Base-by-base conservation (phyloP, 2,113 vertebrate genomes). In the Speoplatyrhinus poulsoni region DNA sequence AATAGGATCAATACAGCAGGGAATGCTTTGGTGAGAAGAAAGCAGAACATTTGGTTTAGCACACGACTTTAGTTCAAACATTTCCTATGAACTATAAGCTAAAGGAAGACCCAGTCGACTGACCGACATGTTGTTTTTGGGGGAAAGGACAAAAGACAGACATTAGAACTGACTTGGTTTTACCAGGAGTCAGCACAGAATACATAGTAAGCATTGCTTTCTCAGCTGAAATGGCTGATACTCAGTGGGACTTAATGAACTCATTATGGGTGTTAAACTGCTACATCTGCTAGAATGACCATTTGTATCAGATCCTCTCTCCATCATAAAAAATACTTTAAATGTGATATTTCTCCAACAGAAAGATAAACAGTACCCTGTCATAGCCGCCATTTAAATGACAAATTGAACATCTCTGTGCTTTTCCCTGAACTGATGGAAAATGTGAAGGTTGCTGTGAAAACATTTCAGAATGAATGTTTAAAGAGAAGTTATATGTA, bases 341-440 rank as follows among this genome's bases (percentile, higher is more conserved):
- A 68, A 68, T 79, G 32, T 46, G 70, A 82, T 75, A 76, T 69
- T 67, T 80, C 65, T 59, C 13, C 54, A 55, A 3, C 62, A 52
- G 74, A 69, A 60, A 72, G 81, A 80, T 65, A 80, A 79, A 77
- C 71, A 72, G n/a, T 76, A 85, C 82, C 80, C 75, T 79, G 85
- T 81, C 70, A 72, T 47, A 46, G 55, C 60, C 73, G 72, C 80
- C 67, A 70, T 88, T 88, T 84, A 69, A 67, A 70, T 82, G 79
- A 89, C 60, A 70, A 73, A 86, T 79, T 61, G 60, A 16, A 62
- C 17, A 60, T 55, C n/a, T 46, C 7, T 69, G 55, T 58, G 50
- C 68, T 76, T 77, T 75, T 67, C 26, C 67, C 8, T 63, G n/a
- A 48, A 53, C 50, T 66, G 57, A 66, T 68, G 74, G 53, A 76